Percentiles rank a stretch among this genome's conserved stretches.
phyloP scores from a whole-genome alignment of 2,797 vertebrate species.

The Lindbergichthys nudifrons region DNA sequence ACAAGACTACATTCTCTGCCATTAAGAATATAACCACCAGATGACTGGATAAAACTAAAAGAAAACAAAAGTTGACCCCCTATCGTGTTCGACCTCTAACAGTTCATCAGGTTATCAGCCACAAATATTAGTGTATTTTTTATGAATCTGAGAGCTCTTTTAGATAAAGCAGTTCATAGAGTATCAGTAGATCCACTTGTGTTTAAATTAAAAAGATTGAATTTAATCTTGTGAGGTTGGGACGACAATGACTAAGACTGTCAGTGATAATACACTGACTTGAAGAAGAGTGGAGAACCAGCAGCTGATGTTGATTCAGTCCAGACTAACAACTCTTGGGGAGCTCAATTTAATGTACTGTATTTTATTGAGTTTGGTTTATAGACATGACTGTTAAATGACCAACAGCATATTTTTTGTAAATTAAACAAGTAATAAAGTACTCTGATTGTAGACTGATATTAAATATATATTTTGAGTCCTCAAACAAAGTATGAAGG shows the following conservation, averaged over 20 bases:
- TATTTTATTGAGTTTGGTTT: neutral
- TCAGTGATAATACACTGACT: slow-evolving; percentile 5
- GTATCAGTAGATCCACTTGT: slow-evolving; percentile 12
- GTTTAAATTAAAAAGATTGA: slow-evolving; percentile 19
- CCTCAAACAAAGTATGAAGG: too few species aligned
- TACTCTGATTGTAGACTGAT: too few species aligned
- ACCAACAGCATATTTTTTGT: neutral
- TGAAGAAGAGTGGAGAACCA: neutral
- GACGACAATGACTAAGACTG: slow-evolving; percentile 18
- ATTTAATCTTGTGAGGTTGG: neutral
- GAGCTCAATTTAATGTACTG: neutral
- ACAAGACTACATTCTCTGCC: too few species aligned
- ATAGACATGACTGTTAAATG: neutral
- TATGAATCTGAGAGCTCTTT: neutral
- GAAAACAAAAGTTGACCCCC: neutral
- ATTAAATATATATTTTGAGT: too few species aligned
- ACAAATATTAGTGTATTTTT: neutral
- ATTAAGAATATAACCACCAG: neutral
- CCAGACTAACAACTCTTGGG: neutral
- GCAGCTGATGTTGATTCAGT: neutral
- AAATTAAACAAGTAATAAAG: neutral
- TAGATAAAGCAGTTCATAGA: neutral
- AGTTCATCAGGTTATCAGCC: neutral
- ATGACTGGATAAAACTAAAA: neutral
- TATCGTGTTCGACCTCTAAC: neutral